Conservation (phyloP, 1,140 invertebrate genomes). For the Branchinecta lindahli region DNA sequence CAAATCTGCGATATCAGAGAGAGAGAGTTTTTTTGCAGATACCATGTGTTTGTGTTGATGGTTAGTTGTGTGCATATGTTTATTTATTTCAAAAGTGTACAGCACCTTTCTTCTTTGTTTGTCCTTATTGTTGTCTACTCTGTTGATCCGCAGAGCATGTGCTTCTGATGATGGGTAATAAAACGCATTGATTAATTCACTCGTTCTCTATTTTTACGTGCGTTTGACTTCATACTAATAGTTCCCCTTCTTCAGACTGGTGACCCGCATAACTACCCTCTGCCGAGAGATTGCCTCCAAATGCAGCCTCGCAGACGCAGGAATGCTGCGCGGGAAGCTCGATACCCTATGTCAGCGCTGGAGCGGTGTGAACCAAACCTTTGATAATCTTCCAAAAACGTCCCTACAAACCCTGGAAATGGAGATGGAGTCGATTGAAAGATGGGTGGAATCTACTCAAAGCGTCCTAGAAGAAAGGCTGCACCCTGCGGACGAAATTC, state of each 20-base stretch:
- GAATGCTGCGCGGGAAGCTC: constrained; percentile 13
- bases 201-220: no score
- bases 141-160: no score
- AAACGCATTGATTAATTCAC: no score
- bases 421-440: background rate
- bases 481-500: background rate
- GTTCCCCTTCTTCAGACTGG: constrained; percentile 20
- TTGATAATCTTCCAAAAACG: constrained; percentile 21
- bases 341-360: constrained; percentile 24
- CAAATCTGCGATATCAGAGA: no score
- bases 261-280: constrained; percentile 19
- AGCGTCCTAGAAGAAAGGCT: background rate
- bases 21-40: no score
- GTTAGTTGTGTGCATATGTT: no score
- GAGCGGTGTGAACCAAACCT: constrained; percentile 21
- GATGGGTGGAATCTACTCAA: background rate
- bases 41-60: no score
- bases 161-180: no score
- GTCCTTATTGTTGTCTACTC: no score
- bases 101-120: no score
- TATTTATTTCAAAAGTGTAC: no score
- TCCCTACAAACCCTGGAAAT: background rate
- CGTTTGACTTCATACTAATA: no score
- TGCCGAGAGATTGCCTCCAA: constrained; percentile 28
- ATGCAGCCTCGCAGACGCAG: constrained; percentile 19